Evolutionary conservation across 1,140 invertebrate genomes (phyloP).

Genomic region (Lordiphosa collinella): DNA sequence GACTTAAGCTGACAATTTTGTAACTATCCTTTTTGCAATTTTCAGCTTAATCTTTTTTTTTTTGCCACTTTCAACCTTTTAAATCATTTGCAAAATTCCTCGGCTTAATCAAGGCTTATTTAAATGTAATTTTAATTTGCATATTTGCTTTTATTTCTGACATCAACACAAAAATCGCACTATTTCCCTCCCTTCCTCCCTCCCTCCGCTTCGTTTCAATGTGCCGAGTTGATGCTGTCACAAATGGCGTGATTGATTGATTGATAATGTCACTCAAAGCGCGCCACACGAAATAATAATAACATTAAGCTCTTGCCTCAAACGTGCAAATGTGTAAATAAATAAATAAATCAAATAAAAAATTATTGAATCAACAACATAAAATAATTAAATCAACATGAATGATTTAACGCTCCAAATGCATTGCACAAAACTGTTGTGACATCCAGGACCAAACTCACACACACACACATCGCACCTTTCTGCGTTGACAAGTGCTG

Average conservation of each 20-base stretch:
- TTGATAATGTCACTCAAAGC: slow-evolving; percentile 69
- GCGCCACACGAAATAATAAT: slow-evolving; percentile 33
- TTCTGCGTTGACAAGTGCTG: slow-evolving; percentile 65
- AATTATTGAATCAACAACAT: slow-evolving; percentile 69
- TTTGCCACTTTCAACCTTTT: background rate
- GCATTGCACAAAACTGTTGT: slow-evolving; percentile 52
- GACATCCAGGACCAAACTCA: slow-evolving; percentile 1
- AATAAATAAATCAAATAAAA: slow-evolving; percentile 74
- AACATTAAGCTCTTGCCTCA: slow-evolving; percentile 32
- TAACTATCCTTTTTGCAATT: too few relatives aligned
- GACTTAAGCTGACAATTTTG: too few relatives aligned
- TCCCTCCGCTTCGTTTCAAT: background rate
- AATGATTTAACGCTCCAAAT: slow-evolving; percentile 75
- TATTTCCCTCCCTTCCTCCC: background rate
- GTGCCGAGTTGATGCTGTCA: slow-evolving; percentile 25
- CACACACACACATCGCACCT: slow-evolving; percentile 30
- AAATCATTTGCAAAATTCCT: slow-evolving; percentile 8
- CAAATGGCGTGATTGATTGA: slow-evolving; percentile 57
- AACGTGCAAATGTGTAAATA: slow-evolving; percentile 55
- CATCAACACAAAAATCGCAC: background rate
- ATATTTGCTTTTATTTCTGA: slow-evolving; percentile 35
- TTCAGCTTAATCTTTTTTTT: too few relatives aligned
- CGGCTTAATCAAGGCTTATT: slow-evolving; percentile 53
- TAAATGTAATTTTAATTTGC: slow-evolving; percentile 58
- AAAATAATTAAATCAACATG: slow-evolving; percentile 78